phyloP scores from a whole-genome alignment of 37 sponge, comb jelly and placozoan species.

The Halichondria panicea region DNA sequence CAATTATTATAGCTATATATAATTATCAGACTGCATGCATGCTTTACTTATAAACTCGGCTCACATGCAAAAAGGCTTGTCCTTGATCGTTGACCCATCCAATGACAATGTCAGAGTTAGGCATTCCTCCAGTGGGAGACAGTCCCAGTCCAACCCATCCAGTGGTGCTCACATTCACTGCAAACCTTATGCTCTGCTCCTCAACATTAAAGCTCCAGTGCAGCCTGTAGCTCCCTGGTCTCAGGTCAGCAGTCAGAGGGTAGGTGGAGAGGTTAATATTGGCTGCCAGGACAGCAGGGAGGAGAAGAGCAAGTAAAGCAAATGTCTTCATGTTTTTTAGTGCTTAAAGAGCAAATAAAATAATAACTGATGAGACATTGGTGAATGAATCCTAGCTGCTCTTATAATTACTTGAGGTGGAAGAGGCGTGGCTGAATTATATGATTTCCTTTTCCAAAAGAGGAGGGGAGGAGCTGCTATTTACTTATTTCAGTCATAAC shows the following conservation, averaged over 20 bases:
- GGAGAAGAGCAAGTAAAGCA: not conserved
- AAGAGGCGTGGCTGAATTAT: no score
- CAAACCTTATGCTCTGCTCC: conserved; percentile 19
- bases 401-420: no score
- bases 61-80: conserved; percentile 4
- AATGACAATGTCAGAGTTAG: no score
- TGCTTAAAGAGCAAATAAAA: no score
- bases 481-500: no score
- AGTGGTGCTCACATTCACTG: conserved; percentile 39
- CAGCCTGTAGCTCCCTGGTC: not conserved
- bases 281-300: not conserved
- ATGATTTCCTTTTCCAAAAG: no score
- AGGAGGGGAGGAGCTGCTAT: no score
- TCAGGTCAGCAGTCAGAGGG: not conserved
- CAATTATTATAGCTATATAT: no score
- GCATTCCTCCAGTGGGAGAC: conserved; percentile 65
- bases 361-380: no score
- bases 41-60: not conserved
- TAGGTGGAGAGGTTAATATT: not conserved
- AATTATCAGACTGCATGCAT: not conserved
- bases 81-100: conserved; percentile 54
- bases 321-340: not conserved
- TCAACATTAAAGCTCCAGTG: conserved; percentile 16
- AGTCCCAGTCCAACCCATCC: no score
- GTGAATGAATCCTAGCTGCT: no score